A percentile compares a stretch with the other conserved stretches of the same genome.
Evolutionary conservation across 1,140 invertebrate genomes (phyloP).

Genomic region (Colletes gigas): DNA sequence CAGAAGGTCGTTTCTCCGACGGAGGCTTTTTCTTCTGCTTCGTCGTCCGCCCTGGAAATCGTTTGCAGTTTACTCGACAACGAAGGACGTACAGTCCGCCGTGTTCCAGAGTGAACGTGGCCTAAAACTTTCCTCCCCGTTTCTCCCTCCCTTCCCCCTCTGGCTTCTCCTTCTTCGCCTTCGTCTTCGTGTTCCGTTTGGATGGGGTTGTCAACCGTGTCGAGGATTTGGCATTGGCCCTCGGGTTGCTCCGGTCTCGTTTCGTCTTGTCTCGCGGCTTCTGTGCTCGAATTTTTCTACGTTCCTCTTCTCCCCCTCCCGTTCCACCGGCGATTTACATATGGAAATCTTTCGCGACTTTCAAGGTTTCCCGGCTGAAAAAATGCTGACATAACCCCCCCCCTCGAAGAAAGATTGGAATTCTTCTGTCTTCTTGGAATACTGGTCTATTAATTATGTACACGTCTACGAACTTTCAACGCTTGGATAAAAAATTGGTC

Average conservation of each 20-base stretch:
- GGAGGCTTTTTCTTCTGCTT: slow-evolving; percentile 10
- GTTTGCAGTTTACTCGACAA: slow-evolving; percentile 15
- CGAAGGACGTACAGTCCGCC: background rate
- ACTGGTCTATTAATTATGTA: too few relatives aligned
- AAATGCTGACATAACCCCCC: too few relatives aligned
- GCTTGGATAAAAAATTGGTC: too few relatives aligned
- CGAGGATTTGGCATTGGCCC: slow-evolving; percentile 70
- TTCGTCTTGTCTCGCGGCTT: slow-evolving; percentile 24
- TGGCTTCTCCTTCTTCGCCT: background rate
- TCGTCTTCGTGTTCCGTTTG: slow-evolving; percentile 41
- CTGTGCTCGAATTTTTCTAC: slow-evolving; percentile 36
- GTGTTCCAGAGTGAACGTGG: slow-evolving; percentile 42
- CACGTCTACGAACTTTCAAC: too few relatives aligned
- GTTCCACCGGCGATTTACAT: background rate
- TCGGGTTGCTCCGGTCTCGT: slow-evolving; percentile 45
- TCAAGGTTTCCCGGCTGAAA: background rate
- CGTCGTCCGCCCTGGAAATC: slow-evolving; percentile 1
- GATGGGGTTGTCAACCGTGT: slow-evolving; percentile 70
- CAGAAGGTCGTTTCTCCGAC: slow-evolving; percentile 31
- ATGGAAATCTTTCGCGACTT: slow-evolving; percentile 1
- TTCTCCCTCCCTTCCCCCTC: slow-evolving; percentile 4
- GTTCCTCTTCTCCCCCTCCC: background rate
- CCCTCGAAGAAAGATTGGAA: too few relatives aligned
- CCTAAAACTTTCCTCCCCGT: slow-evolving; percentile 47
- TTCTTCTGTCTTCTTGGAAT: too few relatives aligned